Conservation (phyloP, 2,113 vertebrate species). For the Geococcyx californianus region DNA sequence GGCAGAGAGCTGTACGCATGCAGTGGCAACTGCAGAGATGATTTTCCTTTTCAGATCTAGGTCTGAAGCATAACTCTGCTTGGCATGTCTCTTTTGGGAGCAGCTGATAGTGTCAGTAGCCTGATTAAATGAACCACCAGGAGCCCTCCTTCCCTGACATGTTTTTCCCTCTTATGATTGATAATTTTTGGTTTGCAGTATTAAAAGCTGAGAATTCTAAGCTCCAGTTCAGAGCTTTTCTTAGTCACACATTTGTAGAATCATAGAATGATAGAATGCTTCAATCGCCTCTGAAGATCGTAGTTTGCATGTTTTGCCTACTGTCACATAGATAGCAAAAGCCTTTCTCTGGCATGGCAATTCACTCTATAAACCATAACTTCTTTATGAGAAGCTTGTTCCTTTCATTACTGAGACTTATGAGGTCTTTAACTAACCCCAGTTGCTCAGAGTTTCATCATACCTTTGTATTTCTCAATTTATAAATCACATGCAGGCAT, state of each 20-base stretch:
- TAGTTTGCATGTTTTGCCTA: neutral
- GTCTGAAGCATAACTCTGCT: neutral
- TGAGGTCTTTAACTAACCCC: neutral
- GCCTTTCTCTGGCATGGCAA: neutral
- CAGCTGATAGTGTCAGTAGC: neutral
- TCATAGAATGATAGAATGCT: too few relatives aligned
- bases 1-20: neutral
- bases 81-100: neutral
- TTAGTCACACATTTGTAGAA: neutral
- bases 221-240: neutral
- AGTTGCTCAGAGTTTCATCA: neutral
- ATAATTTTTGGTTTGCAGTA: neutral
- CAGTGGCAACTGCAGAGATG: neutral
- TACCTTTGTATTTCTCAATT: neutral
- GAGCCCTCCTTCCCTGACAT: neutral
- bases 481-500: neutral
- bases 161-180: neutral
- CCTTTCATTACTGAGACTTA: neutral
- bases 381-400: neutral
- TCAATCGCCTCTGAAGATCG: neutral
- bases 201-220: neutral
- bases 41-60: neutral
- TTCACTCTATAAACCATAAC: neutral
- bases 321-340: neutral
- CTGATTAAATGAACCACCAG: neutral